These are phyloP conservation scores for Drosophila tanythrix DNA, from an alignment of 2,888 invertebrate species.

Conservation along the genomic window DNA sequence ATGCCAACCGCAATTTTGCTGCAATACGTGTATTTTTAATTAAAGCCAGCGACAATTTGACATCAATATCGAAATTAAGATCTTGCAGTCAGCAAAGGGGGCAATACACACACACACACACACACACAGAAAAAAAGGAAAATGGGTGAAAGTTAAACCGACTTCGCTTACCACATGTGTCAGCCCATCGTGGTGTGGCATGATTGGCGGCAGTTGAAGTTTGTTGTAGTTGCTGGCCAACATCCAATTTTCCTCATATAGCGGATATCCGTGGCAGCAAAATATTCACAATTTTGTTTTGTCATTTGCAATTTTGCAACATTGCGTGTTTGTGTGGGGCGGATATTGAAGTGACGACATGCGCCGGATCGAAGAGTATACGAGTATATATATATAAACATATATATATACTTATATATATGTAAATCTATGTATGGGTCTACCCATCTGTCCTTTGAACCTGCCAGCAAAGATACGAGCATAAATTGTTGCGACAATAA, in stretches of 20 bases:
- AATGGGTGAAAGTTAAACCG: conserved; percentile 28
- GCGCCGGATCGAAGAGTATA: conserved; percentile 3
- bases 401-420: not conserved
- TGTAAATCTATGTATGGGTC: not conserved
- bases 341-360: conserved; percentile 44
- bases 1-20: conserved; percentile 24
- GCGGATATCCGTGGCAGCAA: conserved; percentile 75
- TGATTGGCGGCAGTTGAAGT: conserved; percentile 16
- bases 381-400: not conserved
- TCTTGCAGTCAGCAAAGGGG: conserved; percentile 61
- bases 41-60: conserved; percentile 78
- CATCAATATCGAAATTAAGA: conserved; percentile 81
- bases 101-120: not conserved
- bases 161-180: not conserved
- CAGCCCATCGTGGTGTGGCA: conserved; percentile 12
- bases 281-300: conserved; percentile 62
- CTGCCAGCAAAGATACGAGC: conserved; percentile 39
- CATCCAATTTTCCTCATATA: conserved; percentile 57
- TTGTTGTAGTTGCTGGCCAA: conserved; percentile 24
- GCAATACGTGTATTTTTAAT: conserved; percentile 71
- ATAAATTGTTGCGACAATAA: conserved; percentile 56
- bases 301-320: conserved; percentile 70
- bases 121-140: not conserved
- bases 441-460: conserved; percentile 16
- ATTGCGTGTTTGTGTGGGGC: conserved; percentile 28